Base-by-base conservation (phyloP, 2,888 invertebrate genomes). In the Eupithecia subfuscata region DNA sequence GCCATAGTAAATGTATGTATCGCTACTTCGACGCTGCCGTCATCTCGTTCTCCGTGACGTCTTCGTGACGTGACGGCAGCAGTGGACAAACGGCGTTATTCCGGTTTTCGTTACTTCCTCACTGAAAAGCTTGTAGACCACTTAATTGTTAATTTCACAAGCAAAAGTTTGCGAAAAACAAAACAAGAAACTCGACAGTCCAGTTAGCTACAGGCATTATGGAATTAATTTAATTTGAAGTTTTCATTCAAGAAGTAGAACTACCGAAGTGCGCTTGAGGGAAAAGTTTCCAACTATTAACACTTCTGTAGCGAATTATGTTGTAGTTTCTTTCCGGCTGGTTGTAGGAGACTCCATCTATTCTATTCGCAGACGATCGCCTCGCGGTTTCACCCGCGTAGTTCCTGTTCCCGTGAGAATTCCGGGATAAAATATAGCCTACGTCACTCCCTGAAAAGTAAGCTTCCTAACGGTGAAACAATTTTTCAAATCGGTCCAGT, bases 121-220 rank as follows among this genome's bases (percentile, higher is more conserved):
- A 60, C 22, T 60, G 60, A 60, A 60, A 60, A 60, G 25, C 22
- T 60, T 60, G 12, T 3, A 14, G 12, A 14, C 25, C 22, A 64
- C 34, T 64, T 64, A 7, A 18, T 18, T 64, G 34, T 64, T 64
- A 34, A 18, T 64, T 64, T 64, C 64, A 64, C 25, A 60, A 60
- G 60, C 12, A 64, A 64, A 64, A 64, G 64, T 34, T 64, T 34
- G 34, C 30, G 64, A 64, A 64, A 64, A 64, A 34, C 30, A 18
- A 64, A 64, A 63, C 63, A 63, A 52, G 40, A n/a, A 68, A 40
- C 75, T 69, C 40, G 7, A 30, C 70, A 40, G 63, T 76, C 25
- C 76, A 63, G 68, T 76, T 73, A 70, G 67, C 75, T 68, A 60
- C 60, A 48, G 48, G 64, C 72, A 75, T 75, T 72, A 75, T 67